Base-by-base conservation (phyloP, 2,888 invertebrate species). In the Theretra japonica region DNA sequence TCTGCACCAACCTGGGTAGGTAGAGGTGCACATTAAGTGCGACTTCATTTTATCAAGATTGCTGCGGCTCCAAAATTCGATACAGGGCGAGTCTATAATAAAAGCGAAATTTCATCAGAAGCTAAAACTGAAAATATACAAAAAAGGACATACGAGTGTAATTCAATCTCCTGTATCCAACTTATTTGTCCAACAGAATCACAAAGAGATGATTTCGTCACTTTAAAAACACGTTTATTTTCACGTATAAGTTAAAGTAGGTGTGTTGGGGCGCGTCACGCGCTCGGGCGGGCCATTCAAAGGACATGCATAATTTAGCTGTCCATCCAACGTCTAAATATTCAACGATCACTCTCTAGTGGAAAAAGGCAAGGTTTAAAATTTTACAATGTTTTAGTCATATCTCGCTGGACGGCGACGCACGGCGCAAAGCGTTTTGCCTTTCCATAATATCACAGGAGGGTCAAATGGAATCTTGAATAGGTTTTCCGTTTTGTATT, bases 301-400 rank as follows among this genome's bases (percentile, higher is more conserved):
- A 80, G 77, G 73, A 78, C 76, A 76, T 81, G 77, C 77, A 83
- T 83, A 83, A 82, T 83, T 81, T 78, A 83, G 77, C 73, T 76
- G 80, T 78, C 76, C 76, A 80, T 80, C 78, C 78, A 76, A 75
- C 75, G 75, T 78, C 78, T 80, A 79, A 76, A 76, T 80, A 83
- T 82, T 81, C 82, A 82, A 76, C 69, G 75, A 76, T 78, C 80
- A 78, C 78, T 79, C 76, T 75, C 74, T 71, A 75, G 75, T 76
- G 76, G 76, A 80, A 78, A 79, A 79, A 77, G 79, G 77, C 76
- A 75, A n/a, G 58, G 56, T 23, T 58, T 57, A 58, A 70, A 70
- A 58, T 58, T 58, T 70, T 58, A 70, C 69, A 56, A 58, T 70
- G 41, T 70, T 70, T 70, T 70, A 30, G 41, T 57, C 69, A 70